phyloP scores from a whole-genome alignment of 2,797 vertebrate species.

The Hoplostethus atlanticus region DNA sequence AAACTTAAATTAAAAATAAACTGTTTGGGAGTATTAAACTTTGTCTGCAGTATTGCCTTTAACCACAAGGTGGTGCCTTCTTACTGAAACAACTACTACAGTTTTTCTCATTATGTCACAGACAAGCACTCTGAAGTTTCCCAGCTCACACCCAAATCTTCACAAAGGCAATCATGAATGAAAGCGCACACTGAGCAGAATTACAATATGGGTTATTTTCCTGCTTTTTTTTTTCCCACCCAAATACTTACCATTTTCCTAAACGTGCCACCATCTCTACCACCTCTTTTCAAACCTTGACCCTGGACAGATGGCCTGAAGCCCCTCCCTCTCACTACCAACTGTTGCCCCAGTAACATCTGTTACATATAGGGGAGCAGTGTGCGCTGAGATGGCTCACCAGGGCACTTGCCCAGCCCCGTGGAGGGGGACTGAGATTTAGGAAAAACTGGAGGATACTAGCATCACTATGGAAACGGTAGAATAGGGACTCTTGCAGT shows the following conservation, averaged over 20 bases:
- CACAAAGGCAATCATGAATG: conserved; percentile 62
- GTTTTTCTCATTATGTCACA: background rate
- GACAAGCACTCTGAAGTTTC: conserved; percentile 33
- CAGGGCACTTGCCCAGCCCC: conserved; percentile 55
- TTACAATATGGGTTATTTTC: conserved; percentile 74
- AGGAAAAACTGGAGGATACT: conserved; percentile 39
- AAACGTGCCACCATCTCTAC: conserved; percentile 78
- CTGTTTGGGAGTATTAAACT: background rate
- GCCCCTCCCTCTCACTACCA: conserved; percentile 86
- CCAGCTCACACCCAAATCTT: conserved; percentile 26
- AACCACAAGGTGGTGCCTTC: conserved; percentile 74
- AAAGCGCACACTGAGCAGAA: conserved; percentile 65
- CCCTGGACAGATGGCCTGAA: conserved; percentile 89
- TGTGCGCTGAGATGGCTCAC: conserved; percentile 60
- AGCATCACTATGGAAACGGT: conserved; percentile 14
- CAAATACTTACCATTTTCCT: conserved; percentile 75
- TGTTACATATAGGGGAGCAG: conserved; percentile 81
- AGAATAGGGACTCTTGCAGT: conserved; percentile 23
- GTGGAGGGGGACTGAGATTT: conserved; percentile 32
- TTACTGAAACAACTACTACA: conserved; percentile 1
- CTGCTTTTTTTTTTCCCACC: conserved; percentile 55
- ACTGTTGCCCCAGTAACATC: conserved; percentile 90
- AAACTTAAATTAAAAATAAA: conserved; percentile 47
- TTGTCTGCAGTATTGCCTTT: conserved; percentile 41
- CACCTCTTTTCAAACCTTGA: conserved; percentile 86